Percentiles rank a stretch among this genome's conserved stretches.
These are phyloP conservation scores for Ciconia maguari DNA, from an alignment of 2,113 vertebrate genomes.

Conservation along the genomic window DNA sequence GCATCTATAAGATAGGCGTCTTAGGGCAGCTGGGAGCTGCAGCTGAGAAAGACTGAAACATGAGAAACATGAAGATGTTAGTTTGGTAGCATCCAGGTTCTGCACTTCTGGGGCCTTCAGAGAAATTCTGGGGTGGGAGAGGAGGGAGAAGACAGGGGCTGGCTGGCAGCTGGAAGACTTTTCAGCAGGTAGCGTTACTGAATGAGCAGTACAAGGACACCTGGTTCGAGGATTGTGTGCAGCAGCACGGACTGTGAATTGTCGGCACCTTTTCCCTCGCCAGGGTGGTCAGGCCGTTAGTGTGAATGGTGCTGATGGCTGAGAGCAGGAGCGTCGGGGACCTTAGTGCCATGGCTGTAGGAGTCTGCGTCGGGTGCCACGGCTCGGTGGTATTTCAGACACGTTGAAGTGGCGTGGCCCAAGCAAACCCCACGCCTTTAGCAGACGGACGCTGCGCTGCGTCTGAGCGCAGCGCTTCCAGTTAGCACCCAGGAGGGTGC, in stretches of 20 bases:
- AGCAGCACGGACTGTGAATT: not conserved
- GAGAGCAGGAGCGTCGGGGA: fast-evolving
- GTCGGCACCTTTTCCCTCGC: not conserved
- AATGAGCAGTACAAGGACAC: not conserved
- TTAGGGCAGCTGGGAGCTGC: not conserved
- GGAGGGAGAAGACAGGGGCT: not conserved
- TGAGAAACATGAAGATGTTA: not conserved
- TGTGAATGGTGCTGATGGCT: not conserved
- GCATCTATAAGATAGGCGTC: not conserved
- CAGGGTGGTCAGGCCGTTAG: too few relatives aligned
- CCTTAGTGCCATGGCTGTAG: not conserved
- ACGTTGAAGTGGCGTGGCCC: not conserved
- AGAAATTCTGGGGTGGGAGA: not conserved
- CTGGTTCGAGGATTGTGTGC: not conserved
- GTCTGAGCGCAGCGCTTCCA: fast-evolving
- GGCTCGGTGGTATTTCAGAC: not conserved
- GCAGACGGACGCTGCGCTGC: fast-evolving
- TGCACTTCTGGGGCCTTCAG: not conserved
- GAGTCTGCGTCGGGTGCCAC: not conserved
- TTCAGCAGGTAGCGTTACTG: not conserved
- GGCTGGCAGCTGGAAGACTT: not conserved
- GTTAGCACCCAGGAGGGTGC: not conserved
- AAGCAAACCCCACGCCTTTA: not conserved
- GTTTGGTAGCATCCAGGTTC: not conserved
- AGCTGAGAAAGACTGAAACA: not conserved